These are phyloP conservation scores for Patella depressa DNA, from an alignment of 2,888 invertebrate genomes.

Conservation along the genomic window DNA sequence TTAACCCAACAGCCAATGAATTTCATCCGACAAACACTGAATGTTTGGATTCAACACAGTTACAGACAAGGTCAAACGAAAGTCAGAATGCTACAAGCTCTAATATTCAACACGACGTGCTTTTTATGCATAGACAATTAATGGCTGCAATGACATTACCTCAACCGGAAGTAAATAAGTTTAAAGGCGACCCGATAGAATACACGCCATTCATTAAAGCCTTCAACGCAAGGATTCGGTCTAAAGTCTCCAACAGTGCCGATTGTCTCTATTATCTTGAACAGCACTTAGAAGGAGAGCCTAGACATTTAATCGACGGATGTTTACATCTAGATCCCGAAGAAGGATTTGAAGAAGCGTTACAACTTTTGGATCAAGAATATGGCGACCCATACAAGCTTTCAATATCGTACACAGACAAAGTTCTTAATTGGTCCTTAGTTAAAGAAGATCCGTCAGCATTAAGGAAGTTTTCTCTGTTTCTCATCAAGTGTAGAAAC, in stretches of 20 bases:
- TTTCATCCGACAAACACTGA: too few relatives aligned
- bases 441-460: background rate
- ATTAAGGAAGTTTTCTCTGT: background rate
- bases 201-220: conserved; percentile 25
- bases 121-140: too few relatives aligned
- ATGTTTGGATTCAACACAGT: too few relatives aligned
- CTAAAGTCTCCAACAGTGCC: conserved; percentile 8
- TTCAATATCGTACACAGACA: background rate
- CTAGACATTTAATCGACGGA: conserved; percentile 4
- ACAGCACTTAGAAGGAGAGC: conserved; percentile 20
- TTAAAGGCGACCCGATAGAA: conserved; percentile 32
- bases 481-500: background rate
- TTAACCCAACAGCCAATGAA: too few relatives aligned
- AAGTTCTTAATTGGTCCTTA: background rate
- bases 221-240: conserved; percentile 16
- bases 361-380: background rate
- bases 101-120: too few relatives aligned
- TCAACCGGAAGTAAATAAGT: conserved; percentile 29
- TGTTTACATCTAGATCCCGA: conserved; percentile 10
- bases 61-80: too few relatives aligned
- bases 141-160: conserved; percentile 10
- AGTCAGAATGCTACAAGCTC: too few relatives aligned
- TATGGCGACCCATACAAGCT: conserved; percentile 16
- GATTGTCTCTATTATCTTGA: conserved; percentile 22
- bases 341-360: background rate